phyloP scores from a whole-genome alignment of 2,888 invertebrate genomes.

The Imbricaverruca yamaguchii region DNA sequence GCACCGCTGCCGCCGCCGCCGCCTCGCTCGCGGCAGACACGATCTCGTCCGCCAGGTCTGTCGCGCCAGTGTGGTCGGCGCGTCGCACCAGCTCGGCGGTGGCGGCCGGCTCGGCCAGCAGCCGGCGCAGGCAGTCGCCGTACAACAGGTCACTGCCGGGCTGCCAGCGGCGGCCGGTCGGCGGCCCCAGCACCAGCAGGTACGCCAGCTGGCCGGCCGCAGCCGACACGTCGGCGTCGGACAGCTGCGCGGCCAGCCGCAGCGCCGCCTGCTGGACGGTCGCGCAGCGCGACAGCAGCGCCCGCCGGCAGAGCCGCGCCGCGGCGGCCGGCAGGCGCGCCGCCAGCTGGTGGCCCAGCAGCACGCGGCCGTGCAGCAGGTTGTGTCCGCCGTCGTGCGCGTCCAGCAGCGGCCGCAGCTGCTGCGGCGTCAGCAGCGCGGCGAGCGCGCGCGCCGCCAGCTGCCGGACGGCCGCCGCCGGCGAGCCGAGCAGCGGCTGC shows the following conservation, averaged over 20 bases:
- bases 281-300: constrained; percentile 45
- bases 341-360: constrained; percentile 38
- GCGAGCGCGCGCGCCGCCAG: constrained; percentile 40
- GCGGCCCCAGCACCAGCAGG: constrained; percentile 39
- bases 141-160: not conserved
- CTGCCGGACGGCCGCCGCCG: constrained; percentile 26
- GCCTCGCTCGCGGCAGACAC: not conserved
- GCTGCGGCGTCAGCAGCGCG: constrained; percentile 40
- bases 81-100: no score
- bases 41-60: not conserved
- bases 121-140: not conserved
- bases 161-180: not conserved
- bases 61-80: not conserved
- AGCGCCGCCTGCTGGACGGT: constrained; percentile 40
- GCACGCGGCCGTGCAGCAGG: not conserved
- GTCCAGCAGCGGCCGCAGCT: constrained; percentile 43
- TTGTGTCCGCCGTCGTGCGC: not conserved
- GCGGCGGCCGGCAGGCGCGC: constrained; percentile 40
- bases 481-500: constrained; percentile 24
- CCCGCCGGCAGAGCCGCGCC: constrained; percentile 44
- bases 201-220: constrained; percentile 42
- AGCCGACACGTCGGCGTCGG: constrained; percentile 44
- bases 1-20: not conserved
- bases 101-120: no score
- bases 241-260: constrained; percentile 45